Percentiles rank a stretch among this genome's conserved stretches.
Evolutionary conservation across 1,140 invertebrate genomes (phyloP).

Genomic region (Heliconius melpomene): DNA sequence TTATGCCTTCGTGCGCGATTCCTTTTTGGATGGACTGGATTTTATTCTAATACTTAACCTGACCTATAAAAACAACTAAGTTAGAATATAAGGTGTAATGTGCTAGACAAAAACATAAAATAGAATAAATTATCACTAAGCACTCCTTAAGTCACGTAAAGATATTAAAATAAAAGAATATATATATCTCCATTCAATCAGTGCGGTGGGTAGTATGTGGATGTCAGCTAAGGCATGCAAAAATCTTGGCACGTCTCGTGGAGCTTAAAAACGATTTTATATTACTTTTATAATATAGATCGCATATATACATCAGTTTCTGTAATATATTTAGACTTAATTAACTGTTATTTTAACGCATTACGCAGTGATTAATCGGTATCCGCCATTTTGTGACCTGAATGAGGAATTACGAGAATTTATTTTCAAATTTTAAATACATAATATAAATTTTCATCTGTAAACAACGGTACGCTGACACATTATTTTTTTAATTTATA

Average conservation of each 20-base stretch:
- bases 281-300: conserved; percentile 12
- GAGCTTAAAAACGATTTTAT: conserved; percentile 11
- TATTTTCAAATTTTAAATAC: background rate
- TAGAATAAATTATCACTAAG: background rate
- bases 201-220: background rate
- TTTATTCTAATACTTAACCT: no score
- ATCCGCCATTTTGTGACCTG: background rate
- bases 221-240: background rate
- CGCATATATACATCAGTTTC: background rate
- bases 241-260: background rate
- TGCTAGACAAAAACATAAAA: background rate
- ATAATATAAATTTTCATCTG: background rate
- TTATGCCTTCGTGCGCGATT: no score
- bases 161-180: background rate
- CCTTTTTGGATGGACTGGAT: no score
- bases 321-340: background rate
- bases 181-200: background rate
- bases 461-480: background rate
- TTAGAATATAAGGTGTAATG: no score
- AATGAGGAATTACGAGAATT: background rate
- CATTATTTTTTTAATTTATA: no score
- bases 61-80: no score
- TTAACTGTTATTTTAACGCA: conserved; percentile 16
- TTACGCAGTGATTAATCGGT: background rate
- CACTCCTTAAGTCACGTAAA: background rate